Evolutionary conservation across 2,888 invertebrate species (phyloP), one percentile per base, ranked within the genome.

Genomic region (Polyploca ridens): DNA sequence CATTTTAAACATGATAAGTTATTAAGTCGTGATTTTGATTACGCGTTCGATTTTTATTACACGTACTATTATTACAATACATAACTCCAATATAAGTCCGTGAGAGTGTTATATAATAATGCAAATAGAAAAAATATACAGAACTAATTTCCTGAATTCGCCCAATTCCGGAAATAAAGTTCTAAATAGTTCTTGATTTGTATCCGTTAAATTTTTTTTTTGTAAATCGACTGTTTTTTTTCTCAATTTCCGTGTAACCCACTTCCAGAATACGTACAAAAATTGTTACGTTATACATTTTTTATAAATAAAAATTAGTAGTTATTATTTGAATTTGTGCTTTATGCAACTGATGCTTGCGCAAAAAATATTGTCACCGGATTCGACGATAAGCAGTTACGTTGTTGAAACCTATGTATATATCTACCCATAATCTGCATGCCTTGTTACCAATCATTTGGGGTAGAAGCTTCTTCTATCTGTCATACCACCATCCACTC

Each of bases 101-200:
- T 79, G 80, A 72, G 79, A 71, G 73, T 44, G 62, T 80, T 78
- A 62, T 71, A 69, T 79, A 78, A 79, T 66, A 5, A 33, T 35
- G 5, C 38, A 35, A 35, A 41, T 2, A 41, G 8, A 35, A 62
- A 62, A n/a, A 59, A 62, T 38, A 64, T 38, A 59, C 33, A 46
- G 38, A 57, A 63, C 13, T 62, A 66, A 19, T 57, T 13, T 46
- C 46, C n/a, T 54, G 19, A 33, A 14, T 16, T 49, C 7, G 49
- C 7, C 49, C n/a, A 16, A 49, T 16, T 49, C 58, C 58, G 41
- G 58, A 44, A 35, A 57, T 59, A 49, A 63, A 63, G 58, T 63
- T 58, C 35, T 62, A 49, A 62, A 27, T 66, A 62, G 49, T 41
- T 38, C 58, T 54, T 41, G 54, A 41, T 13, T 60, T 63, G 46